These are phyloP conservation scores for Rhinoraja longicauda DNA, from an alignment of 2,797 vertebrate species.

Conservation along the genomic window DNA sequence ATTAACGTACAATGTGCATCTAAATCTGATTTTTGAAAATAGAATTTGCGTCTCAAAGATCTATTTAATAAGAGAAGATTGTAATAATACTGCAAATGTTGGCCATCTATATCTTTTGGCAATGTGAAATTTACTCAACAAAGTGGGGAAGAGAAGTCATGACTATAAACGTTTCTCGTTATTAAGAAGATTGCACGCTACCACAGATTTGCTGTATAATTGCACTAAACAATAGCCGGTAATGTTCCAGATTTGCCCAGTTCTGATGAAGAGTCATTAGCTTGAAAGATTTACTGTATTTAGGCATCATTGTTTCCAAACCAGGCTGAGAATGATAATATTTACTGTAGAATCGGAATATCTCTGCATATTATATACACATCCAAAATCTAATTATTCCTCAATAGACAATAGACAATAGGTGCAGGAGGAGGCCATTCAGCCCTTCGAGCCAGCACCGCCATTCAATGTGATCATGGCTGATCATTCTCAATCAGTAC, in stretches of 20 bases:
- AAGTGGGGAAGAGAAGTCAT: not conserved
- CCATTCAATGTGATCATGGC: too few relatives aligned
- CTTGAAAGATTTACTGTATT: not conserved
- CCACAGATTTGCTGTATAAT: not conserved
- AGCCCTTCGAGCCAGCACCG: too few relatives aligned
- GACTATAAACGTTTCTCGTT: not conserved
- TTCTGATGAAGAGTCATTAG: not conserved
- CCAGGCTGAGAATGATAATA: not conserved
- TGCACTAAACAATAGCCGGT: not conserved
- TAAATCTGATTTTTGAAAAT: not conserved
- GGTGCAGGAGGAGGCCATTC: too few relatives aligned
- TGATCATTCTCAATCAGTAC: too few relatives aligned
- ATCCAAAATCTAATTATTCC: not conserved
- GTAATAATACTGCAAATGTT: not conserved
- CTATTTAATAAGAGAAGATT: not conserved
- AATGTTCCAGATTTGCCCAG: not conserved
- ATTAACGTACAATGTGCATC: not conserved
- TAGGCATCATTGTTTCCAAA: not conserved
- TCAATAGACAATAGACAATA: too few relatives aligned
- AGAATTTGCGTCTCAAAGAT: not conserved
- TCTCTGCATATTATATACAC: not conserved
- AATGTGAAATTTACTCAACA: not conserved
- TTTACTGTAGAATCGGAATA: not conserved
- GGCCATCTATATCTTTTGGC: not conserved
- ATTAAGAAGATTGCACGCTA: not conserved